Evolutionary conservation across 1,140 invertebrate genomes (phyloP).

Genomic region (Acromyrmex echinatior): DNA sequence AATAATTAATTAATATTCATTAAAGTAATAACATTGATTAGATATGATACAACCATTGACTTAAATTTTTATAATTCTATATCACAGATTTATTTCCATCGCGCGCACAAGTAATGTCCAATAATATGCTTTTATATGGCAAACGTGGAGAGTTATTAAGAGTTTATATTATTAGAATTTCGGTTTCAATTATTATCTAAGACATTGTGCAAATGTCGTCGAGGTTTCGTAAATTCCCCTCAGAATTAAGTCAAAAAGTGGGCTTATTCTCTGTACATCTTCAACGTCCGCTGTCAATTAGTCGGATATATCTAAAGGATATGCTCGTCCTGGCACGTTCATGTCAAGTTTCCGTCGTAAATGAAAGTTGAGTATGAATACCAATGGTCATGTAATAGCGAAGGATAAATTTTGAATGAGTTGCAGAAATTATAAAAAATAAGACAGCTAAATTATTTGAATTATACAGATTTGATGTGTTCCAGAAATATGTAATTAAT

Average conservation of each 20-base stretch:
- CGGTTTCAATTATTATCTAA: not conserved
- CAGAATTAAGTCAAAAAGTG: constrained; percentile 26
- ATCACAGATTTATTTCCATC: constrained; percentile 3
- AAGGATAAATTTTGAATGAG: not conserved
- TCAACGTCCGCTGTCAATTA: constrained; percentile 51
- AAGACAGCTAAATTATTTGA: not conserved
- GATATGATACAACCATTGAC: not conserved
- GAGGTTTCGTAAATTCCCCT: not conserved
- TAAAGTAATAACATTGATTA: not conserved
- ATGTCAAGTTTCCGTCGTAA: constrained; percentile 36
- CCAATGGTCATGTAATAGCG: constrained; percentile 50
- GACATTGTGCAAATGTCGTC: not conserved
- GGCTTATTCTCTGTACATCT: not conserved
- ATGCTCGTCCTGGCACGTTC: constrained; percentile 42
- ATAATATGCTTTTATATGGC: not conserved
- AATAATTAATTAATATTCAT: constrained; percentile 17
- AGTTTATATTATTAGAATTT: constrained; percentile 11
- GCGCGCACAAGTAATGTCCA: not conserved
- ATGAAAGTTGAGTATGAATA: constrained; percentile 3
- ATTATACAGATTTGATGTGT: not conserved
- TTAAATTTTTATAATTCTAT: constrained; percentile 7
- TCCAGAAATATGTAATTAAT: not conserved
- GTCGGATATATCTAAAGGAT: constrained; percentile 27
- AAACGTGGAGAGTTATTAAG: not conserved
- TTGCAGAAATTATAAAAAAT: constrained; percentile 7